Evolutionary conservation across 2,797 vertebrate species (phyloP).

Genomic region (Amphiprion clarkii): DNA sequence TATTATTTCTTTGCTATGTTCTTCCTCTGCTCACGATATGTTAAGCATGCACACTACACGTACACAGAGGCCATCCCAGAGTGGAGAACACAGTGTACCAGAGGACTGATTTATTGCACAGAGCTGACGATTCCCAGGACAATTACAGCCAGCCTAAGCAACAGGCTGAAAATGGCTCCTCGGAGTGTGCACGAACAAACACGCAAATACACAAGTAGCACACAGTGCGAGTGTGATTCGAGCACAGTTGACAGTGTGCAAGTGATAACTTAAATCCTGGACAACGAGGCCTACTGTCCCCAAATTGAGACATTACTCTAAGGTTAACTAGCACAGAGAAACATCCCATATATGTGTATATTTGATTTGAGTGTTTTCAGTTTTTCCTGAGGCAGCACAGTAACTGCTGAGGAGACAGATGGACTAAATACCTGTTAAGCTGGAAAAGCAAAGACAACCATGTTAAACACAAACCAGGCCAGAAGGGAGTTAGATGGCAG

Average conservation of each 20-base stretch:
- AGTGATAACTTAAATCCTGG: conserved; percentile 30
- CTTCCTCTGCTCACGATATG: conserved; percentile 63
- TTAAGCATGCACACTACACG: conserved; percentile 64
- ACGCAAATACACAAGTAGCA: conserved; percentile 44
- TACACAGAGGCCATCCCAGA: conserved; percentile 68
- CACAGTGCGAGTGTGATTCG: conserved; percentile 40
- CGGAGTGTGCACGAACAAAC: conserved; percentile 49
- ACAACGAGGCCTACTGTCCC: conserved; percentile 19
- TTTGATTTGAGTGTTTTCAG: conserved; percentile 11
- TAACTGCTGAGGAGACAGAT: background rate
- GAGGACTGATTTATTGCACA: conserved; percentile 84
- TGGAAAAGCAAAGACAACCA: conserved; percentile 16
- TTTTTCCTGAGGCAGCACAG: conserved; percentile 10
- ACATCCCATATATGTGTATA: conserved; percentile 3
- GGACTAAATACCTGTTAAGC: conserved; percentile 30
- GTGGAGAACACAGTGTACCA: conserved; percentile 82
- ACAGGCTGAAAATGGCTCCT: conserved; percentile 79
- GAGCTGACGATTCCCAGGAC: conserved; percentile 82
- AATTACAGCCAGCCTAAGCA: conserved; percentile 81
- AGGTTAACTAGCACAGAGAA: conserved; percentile 31
- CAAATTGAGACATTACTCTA: conserved; percentile 57
- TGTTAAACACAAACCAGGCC: conserved; percentile 22
- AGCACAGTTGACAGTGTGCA: conserved; percentile 23
- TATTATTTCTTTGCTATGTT: conserved; percentile 60
- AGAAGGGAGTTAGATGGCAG: conserved; percentile 10